Base-by-base conservation (phyloP, 2,797 vertebrate genomes). In the Diceros bicornis region DNA sequence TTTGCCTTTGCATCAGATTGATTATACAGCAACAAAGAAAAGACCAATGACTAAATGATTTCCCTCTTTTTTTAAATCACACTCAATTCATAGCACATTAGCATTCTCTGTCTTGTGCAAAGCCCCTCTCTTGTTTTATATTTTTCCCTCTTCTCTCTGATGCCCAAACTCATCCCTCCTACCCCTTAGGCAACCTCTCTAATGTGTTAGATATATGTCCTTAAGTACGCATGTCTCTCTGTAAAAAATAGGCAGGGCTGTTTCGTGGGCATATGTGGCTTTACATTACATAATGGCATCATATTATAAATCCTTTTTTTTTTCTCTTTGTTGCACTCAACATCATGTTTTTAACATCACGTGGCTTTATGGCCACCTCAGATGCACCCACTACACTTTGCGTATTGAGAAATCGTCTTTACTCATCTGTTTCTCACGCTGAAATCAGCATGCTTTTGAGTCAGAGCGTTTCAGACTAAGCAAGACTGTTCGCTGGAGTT, bases 401-500 rank as follows among this genome's bases (percentile, higher is more conserved):
- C 27, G 84, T 57, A 52, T 3, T 88, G 52, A 96, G 75, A 90
- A 79, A 47, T 57, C 0, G 0, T 77, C 89, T 77, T 37, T 68
- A 69, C 47, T 34, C 55, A 57, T 81, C 47, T 89, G 55, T 93
- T 87, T 83, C 72, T 97, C 81, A 77, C 1, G 4, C 32, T 87
- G 89, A 96, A 92, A 94, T 95, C 91, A 66, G 52, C 20, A 12
- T 25, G 59, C 52, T 64, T 55, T 50, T 52, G 50, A 85, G 29
- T 69, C 59, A 27, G 47, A 68, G 44, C 11, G 32, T 92, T 94
- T 78, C 34, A 52, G 52, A 47, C 23, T 18, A 32, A 88, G 55
- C 57, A 83, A 47, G 61, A 47, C 16, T 68, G 18, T 77, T 41
- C 7, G 5, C 66, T 75, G 52, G 37, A 72, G 85, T 95, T 64